phyloP scores from a whole-genome alignment of 53 echinoderm and acorn worm genomes.

The Antedon mediterranea region DNA sequence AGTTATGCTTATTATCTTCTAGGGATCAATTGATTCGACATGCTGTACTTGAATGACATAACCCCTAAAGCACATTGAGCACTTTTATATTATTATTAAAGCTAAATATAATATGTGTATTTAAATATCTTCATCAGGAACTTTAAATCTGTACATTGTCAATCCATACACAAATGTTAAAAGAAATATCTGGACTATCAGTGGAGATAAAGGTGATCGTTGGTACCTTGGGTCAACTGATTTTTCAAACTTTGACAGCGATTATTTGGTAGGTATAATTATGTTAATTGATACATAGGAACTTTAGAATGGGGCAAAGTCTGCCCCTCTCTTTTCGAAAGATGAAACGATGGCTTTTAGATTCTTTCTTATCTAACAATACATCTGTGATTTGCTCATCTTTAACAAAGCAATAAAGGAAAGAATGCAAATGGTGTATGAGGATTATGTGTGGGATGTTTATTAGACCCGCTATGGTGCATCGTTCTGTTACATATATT shows the following conservation, averaged over 20 bases:
- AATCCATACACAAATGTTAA: conserved; percentile 9
- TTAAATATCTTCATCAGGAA: conserved; percentile 11
- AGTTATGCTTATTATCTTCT: not conserved
- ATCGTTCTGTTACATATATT: too few species aligned
- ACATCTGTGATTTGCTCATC: too few species aligned
- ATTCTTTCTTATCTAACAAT: too few species aligned
- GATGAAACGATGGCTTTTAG: too few species aligned
- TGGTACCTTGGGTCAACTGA: conserved; percentile 22
- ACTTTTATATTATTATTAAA: too few species aligned
- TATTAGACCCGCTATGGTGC: too few species aligned
- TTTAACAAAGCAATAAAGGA: too few species aligned
- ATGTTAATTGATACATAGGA: too few species aligned
- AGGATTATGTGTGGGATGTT: too few species aligned
- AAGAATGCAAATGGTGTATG: too few species aligned
- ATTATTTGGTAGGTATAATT: not conserved
- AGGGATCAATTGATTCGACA: not conserved
- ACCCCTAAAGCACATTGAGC: not conserved
- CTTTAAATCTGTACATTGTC: conserved; percentile 32
- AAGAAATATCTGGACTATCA: conserved; percentile 26
- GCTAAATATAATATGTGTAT: not conserved
- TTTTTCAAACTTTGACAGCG: not conserved
- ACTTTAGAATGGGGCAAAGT: too few species aligned
- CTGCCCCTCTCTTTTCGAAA: too few species aligned
- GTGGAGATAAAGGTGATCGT: conserved; percentile 41
- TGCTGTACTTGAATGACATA: not conserved